Evolutionary conservation across 1,140 invertebrate genomes (phyloP).

Genomic region (Trichonephila clavipes): DNA sequence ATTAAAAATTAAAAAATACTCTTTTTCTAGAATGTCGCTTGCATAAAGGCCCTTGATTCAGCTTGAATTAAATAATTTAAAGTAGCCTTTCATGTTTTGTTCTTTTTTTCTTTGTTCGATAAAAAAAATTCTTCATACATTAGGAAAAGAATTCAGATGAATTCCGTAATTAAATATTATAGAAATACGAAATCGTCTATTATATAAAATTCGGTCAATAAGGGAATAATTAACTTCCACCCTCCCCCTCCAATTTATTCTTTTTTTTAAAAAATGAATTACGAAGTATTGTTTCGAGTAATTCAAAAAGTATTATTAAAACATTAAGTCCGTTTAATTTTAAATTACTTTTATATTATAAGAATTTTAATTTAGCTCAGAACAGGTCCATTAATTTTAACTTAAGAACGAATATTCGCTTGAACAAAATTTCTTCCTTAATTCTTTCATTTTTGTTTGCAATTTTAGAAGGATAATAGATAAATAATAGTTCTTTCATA

Average conservation of each 20-base stretch:
- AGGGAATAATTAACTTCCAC: background rate
- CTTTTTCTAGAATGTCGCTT: background rate
- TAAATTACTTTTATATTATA: too few relatives aligned
- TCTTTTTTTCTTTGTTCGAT: background rate
- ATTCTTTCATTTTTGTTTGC: too few relatives aligned
- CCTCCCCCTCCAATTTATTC: background rate
- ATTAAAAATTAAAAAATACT: background rate
- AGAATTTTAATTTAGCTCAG: too few relatives aligned
- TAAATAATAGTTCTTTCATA: too few relatives aligned
- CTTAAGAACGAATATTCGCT: too few relatives aligned
- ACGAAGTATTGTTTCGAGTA: background rate
- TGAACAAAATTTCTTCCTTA: too few relatives aligned
- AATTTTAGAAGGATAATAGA: too few relatives aligned
- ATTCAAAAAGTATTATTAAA: background rate
- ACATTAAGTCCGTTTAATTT: background rate
- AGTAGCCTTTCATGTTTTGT: background rate
- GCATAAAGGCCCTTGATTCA: slow-evolving; percentile 36
- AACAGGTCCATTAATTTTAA: too few relatives aligned
- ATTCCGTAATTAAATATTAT: background rate
- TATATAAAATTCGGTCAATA: background rate
- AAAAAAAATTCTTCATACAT: background rate
- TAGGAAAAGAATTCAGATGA: background rate
- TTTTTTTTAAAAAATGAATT: background rate
- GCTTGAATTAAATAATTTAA: slow-evolving; percentile 54
- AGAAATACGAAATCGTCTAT: background rate